Evolutionary conservation across 2,888 invertebrate genomes (phyloP).

Genomic region (Pyrocoelia pectoralis): DNA sequence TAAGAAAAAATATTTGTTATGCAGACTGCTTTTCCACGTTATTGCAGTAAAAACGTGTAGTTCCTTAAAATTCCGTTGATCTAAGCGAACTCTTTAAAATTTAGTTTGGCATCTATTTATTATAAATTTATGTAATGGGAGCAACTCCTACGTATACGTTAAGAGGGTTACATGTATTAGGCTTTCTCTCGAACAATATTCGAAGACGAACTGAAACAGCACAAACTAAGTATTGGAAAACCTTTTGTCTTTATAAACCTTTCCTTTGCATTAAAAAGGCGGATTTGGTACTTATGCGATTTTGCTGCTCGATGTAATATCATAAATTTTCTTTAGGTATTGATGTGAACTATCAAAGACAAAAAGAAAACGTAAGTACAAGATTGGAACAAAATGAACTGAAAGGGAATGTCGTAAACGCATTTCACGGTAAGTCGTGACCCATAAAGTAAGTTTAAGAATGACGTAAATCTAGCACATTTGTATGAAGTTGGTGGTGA

Average conservation of each 20-base stretch:
- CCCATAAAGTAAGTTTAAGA: slow-evolving; percentile 46
- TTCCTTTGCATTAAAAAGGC: slow-evolving; percentile 30
- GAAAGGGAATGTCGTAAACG: slow-evolving; percentile 41
- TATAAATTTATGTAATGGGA: slow-evolving; percentile 9
- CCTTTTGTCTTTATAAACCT: slow-evolving; percentile 20
- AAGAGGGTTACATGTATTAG: slow-evolving; percentile 11
- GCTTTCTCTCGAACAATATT: slow-evolving; percentile 6
- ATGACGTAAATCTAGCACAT: slow-evolving; percentile 25
- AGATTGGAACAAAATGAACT: slow-evolving; percentile 33
- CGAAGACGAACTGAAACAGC: background rate
- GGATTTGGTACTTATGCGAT: slow-evolving; percentile 27
- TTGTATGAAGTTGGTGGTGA: too few species aligned
- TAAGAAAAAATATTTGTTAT: too few species aligned
- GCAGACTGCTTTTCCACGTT: too few species aligned
- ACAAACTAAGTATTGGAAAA: slow-evolving; percentile 12
- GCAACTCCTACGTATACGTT: slow-evolving; percentile 1
- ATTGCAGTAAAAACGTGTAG: too few species aligned
- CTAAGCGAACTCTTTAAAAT: background rate
- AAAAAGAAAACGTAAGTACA: slow-evolving; percentile 27
- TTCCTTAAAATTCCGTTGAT: background rate
- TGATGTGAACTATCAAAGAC: slow-evolving; percentile 27
- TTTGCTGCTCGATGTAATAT: slow-evolving; percentile 21
- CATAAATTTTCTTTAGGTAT: slow-evolving; percentile 30
- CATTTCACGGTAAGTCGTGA: too few species aligned
- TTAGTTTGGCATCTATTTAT: background rate